Evolutionary conservation across 2,113 vertebrate species (phyloP), one percentile per base, ranked within the genome.

Genomic region (Corythornis madagascariensis): DNA sequence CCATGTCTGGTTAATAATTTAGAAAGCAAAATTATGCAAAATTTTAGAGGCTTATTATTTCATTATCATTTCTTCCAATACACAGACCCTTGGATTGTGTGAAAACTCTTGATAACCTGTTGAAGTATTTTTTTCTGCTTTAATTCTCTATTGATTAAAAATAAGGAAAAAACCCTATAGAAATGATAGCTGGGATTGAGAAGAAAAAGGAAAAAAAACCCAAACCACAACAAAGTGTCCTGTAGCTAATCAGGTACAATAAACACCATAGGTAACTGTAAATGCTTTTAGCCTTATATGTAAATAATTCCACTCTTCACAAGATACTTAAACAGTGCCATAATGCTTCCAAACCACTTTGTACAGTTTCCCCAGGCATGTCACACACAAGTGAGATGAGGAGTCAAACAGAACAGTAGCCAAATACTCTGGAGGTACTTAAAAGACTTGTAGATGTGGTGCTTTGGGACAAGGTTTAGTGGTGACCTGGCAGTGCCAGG

Each of bases 261-360:
- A 75, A 55, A 38, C 38, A 38, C 38, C 64, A 65, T 4, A 66
- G 73, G 83, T 74, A 67, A 88, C 59, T 87, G 78, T 42, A 87
- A 83, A 88, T 66, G 78, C 40, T 84, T 35, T n/a, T 26, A 91
- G 71, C 70, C 80, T 93, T 60, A 31, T 53, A 43, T 80, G 55
- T 78, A 77, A 95, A 67, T 83, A 89, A 89, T 89, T 87, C 90
- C 45, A 60, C 89, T 91, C 25, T 17, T 80, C 88, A 92, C 85
- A 92, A 93, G 90, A 82, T 78, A 86, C 95, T 86, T 78, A 87
- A 95, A 92, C 81, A 94, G 93, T 94, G 95, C 94, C 95, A 95
- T 92, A 89, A 94, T 94, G 76, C 82, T 95, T 94, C 89, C 60
- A 75, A 79, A 90, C 45, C 55, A 77, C 76, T 79, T 35, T 11